These are phyloP conservation scores for Actinernus sp. DNA, from an alignment of 92 coral and sea anemone species.

Conservation along the genomic window DNA sequence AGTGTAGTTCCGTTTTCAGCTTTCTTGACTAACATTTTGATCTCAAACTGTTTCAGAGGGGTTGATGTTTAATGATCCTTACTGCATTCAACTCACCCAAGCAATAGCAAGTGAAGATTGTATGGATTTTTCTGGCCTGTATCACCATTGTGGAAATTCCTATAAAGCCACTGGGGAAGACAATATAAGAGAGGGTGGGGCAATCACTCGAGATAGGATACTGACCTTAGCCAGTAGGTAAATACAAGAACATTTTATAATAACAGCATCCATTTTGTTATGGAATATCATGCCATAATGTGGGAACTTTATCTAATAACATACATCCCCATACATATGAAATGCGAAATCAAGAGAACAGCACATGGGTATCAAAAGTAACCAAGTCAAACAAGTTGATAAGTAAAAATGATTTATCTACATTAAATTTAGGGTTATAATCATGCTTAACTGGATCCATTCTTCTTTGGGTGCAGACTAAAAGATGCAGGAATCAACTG, in stretches of 20 bases:
- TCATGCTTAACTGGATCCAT: neutral
- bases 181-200: conserved; percentile 45
- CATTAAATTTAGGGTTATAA: neutral
- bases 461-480: conserved; percentile 50
- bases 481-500: conserved; percentile 77
- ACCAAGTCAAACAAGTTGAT: too few relatives aligned
- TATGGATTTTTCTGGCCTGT: conserved; percentile 76
- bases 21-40: too few relatives aligned
- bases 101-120: conserved; percentile 51
- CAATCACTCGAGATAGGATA: conserved; percentile 49
- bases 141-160: conserved; percentile 80
- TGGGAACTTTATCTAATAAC: too few relatives aligned
- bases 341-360: too few relatives aligned
- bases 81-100: conserved; percentile 64
- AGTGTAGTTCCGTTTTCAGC: too few relatives aligned
- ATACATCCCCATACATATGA: too few relatives aligned
- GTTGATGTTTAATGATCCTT: conserved; percentile 66
- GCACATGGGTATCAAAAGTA: too few relatives aligned
- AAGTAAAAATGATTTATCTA: too few relatives aligned
- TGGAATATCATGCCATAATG: too few relatives aligned
- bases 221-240: conserved; percentile 67
- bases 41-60: conserved; percentile 83
- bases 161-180: conserved; percentile 66
- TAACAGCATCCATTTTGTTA: neutral
- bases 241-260: neutral